Evolutionary conservation across 2,113 vertebrate species (phyloP).

Genomic region (Hyperopisus bebe): DNA sequence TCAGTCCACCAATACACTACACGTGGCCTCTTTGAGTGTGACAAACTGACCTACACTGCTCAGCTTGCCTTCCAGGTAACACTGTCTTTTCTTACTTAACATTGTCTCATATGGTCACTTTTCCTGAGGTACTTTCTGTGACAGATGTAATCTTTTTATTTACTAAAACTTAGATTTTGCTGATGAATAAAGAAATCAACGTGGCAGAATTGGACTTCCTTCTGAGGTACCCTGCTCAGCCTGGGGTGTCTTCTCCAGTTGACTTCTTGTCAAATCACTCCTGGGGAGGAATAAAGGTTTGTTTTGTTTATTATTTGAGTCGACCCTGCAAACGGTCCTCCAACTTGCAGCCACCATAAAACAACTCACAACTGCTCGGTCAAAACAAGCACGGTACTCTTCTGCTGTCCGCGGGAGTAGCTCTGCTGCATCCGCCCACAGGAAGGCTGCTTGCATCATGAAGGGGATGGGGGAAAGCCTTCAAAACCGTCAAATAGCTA

Average conservation of each 20-base stretch:
- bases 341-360: no score
- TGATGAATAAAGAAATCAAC: constrained; percentile 78
- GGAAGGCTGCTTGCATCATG: no score
- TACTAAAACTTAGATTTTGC: constrained; percentile 68
- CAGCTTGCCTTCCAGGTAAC: constrained; percentile 91
- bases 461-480: no score
- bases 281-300: constrained; percentile 92
- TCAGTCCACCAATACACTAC: constrained; percentile 83
- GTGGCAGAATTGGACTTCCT: constrained; percentile 79
- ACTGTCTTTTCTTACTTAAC: background rate
- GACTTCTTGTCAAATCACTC: constrained; percentile 83
- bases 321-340: no score
- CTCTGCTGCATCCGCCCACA: no score
- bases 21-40: constrained; percentile 83
- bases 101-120: background rate
- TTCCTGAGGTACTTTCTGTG: background rate
- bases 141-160: constrained; percentile 21
- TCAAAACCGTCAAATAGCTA: no score
- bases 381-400: no score
- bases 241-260: constrained; percentile 69
- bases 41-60: constrained; percentile 82
- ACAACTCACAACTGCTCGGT: no score
- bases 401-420: no score
- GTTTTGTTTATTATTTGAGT: background rate
- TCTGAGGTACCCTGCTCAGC: constrained; percentile 76